These are phyloP conservation scores for Habropoda laboriosa DNA, from an alignment of 1,140 invertebrate species.

Conservation along the genomic window DNA sequence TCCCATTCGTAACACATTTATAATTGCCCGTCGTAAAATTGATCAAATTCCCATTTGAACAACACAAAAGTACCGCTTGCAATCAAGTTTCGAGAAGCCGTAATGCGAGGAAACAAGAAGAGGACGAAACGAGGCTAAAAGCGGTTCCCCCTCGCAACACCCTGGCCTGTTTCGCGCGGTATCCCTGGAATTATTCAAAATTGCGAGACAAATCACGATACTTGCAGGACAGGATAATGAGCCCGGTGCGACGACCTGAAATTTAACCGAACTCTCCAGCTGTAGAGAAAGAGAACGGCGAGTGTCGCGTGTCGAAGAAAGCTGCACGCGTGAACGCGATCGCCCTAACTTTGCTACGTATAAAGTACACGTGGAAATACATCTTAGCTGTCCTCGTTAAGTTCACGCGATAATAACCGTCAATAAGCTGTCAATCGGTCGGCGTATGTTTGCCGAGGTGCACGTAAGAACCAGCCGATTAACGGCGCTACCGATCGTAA, in stretches of 20 bases:
- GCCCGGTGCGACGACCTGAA: background rate
- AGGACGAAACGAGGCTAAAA: background rate
- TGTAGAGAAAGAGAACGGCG: background rate
- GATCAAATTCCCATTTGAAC: no score
- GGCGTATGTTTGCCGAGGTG: background rate
- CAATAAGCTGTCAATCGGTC: conserved; percentile 14
- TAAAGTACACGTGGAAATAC: background rate
- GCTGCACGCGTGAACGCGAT: background rate
- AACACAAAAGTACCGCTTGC: no score
- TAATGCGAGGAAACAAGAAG: no score
- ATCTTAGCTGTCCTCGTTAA: background rate
- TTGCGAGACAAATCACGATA: background rate
- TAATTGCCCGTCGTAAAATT: no score
- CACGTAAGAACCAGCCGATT: background rate
- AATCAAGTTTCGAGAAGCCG: background rate
- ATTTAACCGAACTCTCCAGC: background rate
- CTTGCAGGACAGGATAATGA: background rate
- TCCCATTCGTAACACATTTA: no score
- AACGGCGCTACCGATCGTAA: background rate
- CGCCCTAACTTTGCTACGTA: background rate
- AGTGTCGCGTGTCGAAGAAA: background rate
- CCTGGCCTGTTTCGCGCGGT: background rate
- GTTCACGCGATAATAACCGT: conserved; percentile 9
- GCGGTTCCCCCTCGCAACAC: no score
- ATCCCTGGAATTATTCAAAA: background rate